Percentiles rank a stretch among this genome's conserved stretches.
phyloP scores from a whole-genome alignment of 2,888 invertebrate species.

The Fragum whitleyi region DNA sequence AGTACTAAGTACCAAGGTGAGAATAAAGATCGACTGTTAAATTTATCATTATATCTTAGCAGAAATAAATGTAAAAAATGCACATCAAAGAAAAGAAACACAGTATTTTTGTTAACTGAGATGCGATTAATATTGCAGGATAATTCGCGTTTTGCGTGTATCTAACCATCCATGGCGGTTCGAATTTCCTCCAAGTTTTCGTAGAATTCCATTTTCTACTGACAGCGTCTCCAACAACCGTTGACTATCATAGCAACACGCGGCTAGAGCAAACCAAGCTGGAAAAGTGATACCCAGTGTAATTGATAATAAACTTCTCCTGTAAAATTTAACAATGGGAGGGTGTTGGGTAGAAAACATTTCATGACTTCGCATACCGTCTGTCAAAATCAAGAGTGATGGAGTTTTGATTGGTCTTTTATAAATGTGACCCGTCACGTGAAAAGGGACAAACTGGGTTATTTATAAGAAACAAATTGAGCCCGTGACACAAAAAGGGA shows the following conservation, averaged over 20 bases:
- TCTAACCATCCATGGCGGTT: neutral
- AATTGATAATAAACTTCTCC: conserved; percentile 23
- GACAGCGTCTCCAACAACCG: neutral
- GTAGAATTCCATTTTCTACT: neutral
- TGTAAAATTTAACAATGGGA: neutral
- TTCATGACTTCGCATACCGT: conserved; percentile 24
- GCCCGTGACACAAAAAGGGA: too few relatives aligned
- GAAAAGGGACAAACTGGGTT: too few relatives aligned
- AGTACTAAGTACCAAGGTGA: too few relatives aligned
- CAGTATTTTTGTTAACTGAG: too few relatives aligned
- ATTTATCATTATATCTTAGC: too few relatives aligned
- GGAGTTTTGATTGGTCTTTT: conserved; percentile 2
- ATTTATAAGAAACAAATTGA: too few relatives aligned
- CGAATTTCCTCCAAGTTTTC: neutral
- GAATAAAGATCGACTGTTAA: too few relatives aligned
- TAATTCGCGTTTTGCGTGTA: neutral
- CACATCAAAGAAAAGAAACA: too few relatives aligned
- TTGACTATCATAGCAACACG: neutral
- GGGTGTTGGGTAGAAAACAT: conserved; percentile 22
- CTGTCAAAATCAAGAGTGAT: conserved; percentile 11
- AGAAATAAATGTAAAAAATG: too few relatives aligned
- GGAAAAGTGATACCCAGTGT: neutral
- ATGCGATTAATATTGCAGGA: neutral
- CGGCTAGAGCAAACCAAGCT: neutral
- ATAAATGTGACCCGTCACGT: too few relatives aligned